Percentiles rank a stretch among this genome's conserved stretches.
Conservation (phyloP, 2,113 vertebrate species). For the Taxidea taxus region DNA sequence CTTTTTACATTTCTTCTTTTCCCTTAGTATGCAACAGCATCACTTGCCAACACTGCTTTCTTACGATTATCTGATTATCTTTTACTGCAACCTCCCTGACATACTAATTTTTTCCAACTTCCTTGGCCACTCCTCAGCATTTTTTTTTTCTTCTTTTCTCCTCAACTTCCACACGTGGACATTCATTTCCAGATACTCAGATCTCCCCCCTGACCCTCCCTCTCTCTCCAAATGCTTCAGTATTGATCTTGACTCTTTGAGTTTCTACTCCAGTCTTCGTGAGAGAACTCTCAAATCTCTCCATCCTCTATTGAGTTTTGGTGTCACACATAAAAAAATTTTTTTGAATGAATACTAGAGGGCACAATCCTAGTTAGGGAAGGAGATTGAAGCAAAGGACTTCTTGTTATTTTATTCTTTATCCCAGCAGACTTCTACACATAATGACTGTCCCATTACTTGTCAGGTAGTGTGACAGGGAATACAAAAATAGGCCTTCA, state of each 20-base stretch:
- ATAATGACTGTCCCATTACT: fast-evolving
- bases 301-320: not conserved
- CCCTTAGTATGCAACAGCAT: not conserved
- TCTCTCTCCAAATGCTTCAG: not conserved
- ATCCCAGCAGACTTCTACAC: not conserved
- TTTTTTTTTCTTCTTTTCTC: not conserved
- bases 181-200: not conserved
- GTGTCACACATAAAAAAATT: not conserved
- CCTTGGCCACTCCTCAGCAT: not conserved
- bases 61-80: not conserved
- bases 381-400: not conserved
- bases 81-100: not conserved
- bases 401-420: not conserved
- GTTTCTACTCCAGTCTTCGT: not conserved
- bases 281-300: not conserved
- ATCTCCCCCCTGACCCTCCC: not conserved
- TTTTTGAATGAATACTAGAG: not conserved
- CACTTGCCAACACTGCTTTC: too few relatives aligned
- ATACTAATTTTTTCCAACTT: not conserved
- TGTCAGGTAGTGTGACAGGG: not conserved
- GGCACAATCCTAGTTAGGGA: not conserved
- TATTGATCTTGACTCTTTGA: not conserved
- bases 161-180: not conserved
- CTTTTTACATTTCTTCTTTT: not conserved
- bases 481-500: not conserved